These are phyloP conservation scores for Epirrhoe alternata DNA, from an alignment of 2,888 invertebrate species.

Conservation along the genomic window DNA sequence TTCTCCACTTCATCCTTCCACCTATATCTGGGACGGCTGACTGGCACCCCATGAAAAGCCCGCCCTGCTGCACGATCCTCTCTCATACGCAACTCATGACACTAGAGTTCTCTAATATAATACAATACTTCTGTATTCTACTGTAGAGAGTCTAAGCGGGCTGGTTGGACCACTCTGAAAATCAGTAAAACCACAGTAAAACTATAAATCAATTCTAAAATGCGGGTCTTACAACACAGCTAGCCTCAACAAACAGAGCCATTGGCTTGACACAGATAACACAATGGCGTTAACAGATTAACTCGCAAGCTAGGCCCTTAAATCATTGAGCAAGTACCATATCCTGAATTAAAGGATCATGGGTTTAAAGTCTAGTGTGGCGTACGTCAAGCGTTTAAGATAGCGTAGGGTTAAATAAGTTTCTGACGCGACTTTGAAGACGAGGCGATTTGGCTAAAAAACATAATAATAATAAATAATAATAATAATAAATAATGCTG, in stretches of 20 bases:
- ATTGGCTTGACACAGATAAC: slow-evolving; percentile 23
- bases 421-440: slow-evolving; percentile 9
- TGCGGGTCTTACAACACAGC: background rate
- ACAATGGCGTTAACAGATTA: slow-evolving; percentile 36
- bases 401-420: slow-evolving; percentile 30
- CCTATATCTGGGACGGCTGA: too few species aligned
- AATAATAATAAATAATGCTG: background rate
- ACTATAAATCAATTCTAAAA: background rate
- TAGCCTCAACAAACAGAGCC: slow-evolving; percentile 1
- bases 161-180: too few species aligned
- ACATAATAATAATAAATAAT: too few species aligned
- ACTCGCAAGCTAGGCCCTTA: slow-evolving; percentile 19
- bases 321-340: slow-evolving; percentile 33
- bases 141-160: too few species aligned
- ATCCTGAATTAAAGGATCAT: slow-evolving; percentile 38
- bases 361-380: slow-evolving; percentile 37
- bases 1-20: too few species aligned
- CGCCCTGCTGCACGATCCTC: too few species aligned
- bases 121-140: too few species aligned
- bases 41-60: too few species aligned
- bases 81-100: too few species aligned
- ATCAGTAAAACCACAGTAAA: too few species aligned
- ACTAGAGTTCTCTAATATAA: too few species aligned
- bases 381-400: slow-evolving; percentile 33
- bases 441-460: background rate